phyloP scores from a whole-genome alignment of 2,797 vertebrate species.

The Ptychadena robeensis region DNA sequence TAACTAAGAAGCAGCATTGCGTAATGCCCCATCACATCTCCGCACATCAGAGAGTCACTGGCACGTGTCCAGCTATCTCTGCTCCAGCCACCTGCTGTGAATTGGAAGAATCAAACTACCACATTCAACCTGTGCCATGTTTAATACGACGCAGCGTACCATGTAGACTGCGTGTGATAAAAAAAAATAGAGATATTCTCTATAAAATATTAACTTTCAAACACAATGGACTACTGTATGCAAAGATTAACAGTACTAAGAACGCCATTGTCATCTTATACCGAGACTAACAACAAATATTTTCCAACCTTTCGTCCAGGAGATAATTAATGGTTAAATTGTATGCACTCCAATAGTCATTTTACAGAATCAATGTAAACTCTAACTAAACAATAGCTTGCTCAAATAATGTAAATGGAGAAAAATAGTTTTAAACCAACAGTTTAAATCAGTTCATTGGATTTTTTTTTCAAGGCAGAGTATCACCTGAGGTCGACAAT shows the following conservation, averaged over 20 bases:
- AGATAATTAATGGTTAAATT: too few species aligned
- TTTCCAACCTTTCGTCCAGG: background rate
- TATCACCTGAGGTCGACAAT: too few species aligned
- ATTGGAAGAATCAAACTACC: slow-evolving; percentile 9
- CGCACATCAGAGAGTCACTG: slow-evolving; percentile 14
- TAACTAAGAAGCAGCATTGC: slow-evolving; percentile 46
- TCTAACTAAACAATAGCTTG: too few species aligned
- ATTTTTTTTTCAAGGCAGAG: too few species aligned
- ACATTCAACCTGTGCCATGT: slow-evolving; percentile 9
- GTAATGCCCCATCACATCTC: slow-evolving; percentile 24
- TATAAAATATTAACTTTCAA: slow-evolving; percentile 27
- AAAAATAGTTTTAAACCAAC: too few species aligned
- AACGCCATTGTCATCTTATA: background rate
- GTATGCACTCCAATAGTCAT: too few species aligned
- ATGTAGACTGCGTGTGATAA: background rate
- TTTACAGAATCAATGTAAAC: too few species aligned
- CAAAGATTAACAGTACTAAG: background rate
- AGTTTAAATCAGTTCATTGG: too few species aligned
- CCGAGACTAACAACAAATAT: background rate
- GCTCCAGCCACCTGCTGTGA: slow-evolving; percentile 37
- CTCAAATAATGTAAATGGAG: too few species aligned
- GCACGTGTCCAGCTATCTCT: slow-evolving; percentile 3
- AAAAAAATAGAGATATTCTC: slow-evolving; percentile 14
- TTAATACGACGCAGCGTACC: slow-evolving; percentile 27
- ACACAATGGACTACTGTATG: background rate